phyloP scores from a whole-genome alignment of 2,113 vertebrate genomes.

The Heterochromis multidens region DNA sequence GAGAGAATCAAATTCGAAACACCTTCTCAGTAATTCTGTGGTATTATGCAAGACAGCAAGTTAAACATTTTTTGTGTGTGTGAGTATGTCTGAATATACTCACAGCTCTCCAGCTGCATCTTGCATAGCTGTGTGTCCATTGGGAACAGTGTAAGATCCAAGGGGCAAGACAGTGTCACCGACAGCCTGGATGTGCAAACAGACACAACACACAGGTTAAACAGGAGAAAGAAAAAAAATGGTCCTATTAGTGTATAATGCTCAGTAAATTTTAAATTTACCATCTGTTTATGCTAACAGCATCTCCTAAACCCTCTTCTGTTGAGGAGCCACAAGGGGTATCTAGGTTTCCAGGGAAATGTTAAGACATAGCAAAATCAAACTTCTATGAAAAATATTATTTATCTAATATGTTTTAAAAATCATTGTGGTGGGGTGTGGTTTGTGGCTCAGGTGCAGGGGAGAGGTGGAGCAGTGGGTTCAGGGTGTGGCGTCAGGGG shows the following conservation, averaged over 20 bases:
- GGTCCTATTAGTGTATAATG: background rate
- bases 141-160: constrained; percentile 92
- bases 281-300: background rate
- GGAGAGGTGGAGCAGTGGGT: too few relatives aligned
- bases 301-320: background rate
- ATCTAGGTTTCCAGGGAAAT: background rate
- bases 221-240: background rate
- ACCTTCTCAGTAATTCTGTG: background rate
- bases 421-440: too few relatives aligned
- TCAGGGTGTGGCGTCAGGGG: too few relatives aligned
- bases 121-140: constrained; percentile 97
- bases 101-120: constrained; percentile 98
- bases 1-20: background rate
- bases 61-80: background rate
- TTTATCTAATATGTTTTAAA: background rate
- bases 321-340: background rate
- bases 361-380: background rate
- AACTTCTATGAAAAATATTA: background rate
- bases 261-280: background rate
- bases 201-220: background rate
- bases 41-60: background rate
- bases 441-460: too few relatives aligned
- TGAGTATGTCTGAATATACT: constrained; percentile 52
- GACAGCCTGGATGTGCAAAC: constrained; percentile 83
- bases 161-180: constrained; percentile 91